phyloP scores from a whole-genome alignment of 2,888 invertebrate species.

The Agrilus biguttatus region DNA sequence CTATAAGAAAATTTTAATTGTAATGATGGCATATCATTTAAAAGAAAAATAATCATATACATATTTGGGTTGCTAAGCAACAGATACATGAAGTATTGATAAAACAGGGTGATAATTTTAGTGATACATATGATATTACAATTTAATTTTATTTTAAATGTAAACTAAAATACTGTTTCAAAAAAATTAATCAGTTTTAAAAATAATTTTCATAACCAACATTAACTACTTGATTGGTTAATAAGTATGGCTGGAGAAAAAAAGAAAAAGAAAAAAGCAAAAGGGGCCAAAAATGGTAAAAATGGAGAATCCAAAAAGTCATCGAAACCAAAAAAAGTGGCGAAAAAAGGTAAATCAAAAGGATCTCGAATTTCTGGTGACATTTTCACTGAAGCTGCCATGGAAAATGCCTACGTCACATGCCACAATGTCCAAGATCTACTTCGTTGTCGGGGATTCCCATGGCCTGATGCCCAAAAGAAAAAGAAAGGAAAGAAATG shows the following conservation, averaged over 20 bases:
- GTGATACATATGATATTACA: too few species aligned
- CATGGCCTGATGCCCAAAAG: conserved; percentile 76
- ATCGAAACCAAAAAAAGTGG: conserved; percentile 24
- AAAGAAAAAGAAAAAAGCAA: conserved; percentile 28
- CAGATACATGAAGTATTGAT: too few species aligned
- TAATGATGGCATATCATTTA: too few species aligned
- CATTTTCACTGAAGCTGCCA: conserved; percentile 76
- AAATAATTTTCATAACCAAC: too few species aligned
- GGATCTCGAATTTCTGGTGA: conserved; percentile 61
- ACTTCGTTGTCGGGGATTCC: conserved; percentile 72
- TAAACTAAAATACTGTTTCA: too few species aligned
- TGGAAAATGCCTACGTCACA: conserved; percentile 88
- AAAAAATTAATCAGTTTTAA: conserved; percentile 3
- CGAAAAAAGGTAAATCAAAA: conserved; percentile 41
- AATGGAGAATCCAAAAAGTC: conserved; percentile 22
- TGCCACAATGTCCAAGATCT: conserved; percentile 89
- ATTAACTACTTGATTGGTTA: conserved; percentile 5
- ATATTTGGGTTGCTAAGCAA: too few species aligned
- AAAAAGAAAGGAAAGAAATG: conserved; percentile 65
- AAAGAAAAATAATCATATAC: too few species aligned
- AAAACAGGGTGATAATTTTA: too few species aligned
- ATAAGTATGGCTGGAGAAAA: conserved; percentile 32
- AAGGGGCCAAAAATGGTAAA: conserved; percentile 11
- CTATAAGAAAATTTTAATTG: too few species aligned
- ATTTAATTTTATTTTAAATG: too few species aligned